These are phyloP conservation scores for Acleris sparsana DNA, from an alignment of 2,888 invertebrate genomes.

Conservation along the genomic window DNA sequence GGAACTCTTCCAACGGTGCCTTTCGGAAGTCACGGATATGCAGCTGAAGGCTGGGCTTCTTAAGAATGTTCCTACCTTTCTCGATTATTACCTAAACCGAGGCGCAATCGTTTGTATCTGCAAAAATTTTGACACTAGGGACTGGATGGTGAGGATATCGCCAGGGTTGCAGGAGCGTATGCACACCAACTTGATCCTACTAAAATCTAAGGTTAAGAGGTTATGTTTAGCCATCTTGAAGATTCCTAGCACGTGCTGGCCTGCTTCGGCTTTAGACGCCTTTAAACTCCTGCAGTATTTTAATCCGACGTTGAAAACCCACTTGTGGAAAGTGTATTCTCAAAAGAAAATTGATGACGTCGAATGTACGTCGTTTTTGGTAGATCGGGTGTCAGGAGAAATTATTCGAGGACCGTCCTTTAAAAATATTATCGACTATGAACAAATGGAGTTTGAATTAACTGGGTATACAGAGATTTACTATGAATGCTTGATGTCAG, in stretches of 20 bases:
- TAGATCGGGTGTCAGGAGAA: constrained; percentile 71
- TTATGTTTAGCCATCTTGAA: constrained; percentile 68
- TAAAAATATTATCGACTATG: constrained; percentile 72
- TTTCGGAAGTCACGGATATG: constrained; percentile 69
- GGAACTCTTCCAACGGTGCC: constrained; percentile 63
- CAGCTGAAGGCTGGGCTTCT: constrained; percentile 67
- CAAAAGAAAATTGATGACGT: constrained; percentile 59
- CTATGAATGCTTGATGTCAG: constrained; percentile 63
- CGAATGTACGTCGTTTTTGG: constrained; percentile 65
- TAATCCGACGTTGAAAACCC: constrained; percentile 67
- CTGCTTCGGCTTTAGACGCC: constrained; percentile 64
- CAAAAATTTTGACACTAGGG: constrained; percentile 65
- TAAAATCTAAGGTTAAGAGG: constrained; percentile 67
- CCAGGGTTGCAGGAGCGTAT: constrained; percentile 74
- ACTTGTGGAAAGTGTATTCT: constrained; percentile 66
- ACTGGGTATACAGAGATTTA: constrained; percentile 72
- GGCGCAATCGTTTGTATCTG: constrained; percentile 75
- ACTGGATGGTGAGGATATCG: constrained; percentile 70
- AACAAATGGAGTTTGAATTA: constrained; percentile 73
- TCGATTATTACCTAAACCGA: constrained; percentile 72
- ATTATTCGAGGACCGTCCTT: constrained; percentile 68
- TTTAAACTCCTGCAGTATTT: constrained; percentile 75
- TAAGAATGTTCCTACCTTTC: constrained; percentile 61
- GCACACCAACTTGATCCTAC: constrained; percentile 60
- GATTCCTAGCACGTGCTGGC: constrained; percentile 66